Evolutionary conservation across 2,113 vertebrate genomes (phyloP).

Genomic region (Gopherus evgoodei): DNA sequence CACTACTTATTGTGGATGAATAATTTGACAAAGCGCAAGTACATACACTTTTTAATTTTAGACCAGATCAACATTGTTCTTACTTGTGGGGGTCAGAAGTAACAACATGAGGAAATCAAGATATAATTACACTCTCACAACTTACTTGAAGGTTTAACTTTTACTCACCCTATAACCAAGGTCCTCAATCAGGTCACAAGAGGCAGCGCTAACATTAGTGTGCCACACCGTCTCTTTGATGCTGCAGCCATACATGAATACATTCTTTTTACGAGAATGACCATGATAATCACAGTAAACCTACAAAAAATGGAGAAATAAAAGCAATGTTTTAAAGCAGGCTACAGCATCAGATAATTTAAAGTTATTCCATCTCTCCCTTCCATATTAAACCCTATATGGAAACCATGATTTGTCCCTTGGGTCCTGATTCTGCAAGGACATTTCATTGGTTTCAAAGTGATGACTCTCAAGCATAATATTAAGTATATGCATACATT

Average conservation of each 20-base stretch:
- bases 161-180: slow-evolving; percentile 89
- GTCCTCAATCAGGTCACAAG: slow-evolving; percentile 92
- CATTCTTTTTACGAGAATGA: slow-evolving; percentile 98
- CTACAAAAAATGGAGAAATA: slow-evolving; percentile 70
- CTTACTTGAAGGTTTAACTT: background rate
- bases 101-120: background rate
- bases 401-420: background rate
- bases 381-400: background rate
- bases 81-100: background rate
- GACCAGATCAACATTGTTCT: background rate
- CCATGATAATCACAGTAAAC: slow-evolving; percentile 96
- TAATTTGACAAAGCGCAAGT: background rate
- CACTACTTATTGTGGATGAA: background rate
- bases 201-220: slow-evolving; percentile 83
- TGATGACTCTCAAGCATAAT: background rate
- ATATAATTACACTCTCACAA: background rate
- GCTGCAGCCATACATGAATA: slow-evolving; percentile 99
- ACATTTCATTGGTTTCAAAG: background rate
- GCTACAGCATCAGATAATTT: background rate
- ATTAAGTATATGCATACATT: background rate
- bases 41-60: background rate
- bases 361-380: background rate
- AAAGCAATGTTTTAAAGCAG: background rate
- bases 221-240: slow-evolving; percentile 97
- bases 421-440: background rate